Evolutionary conservation across 2,113 vertebrate genomes (phyloP), one percentile per base, ranked within the genome.

Genomic region (Sakesphorus luctuosus): DNA sequence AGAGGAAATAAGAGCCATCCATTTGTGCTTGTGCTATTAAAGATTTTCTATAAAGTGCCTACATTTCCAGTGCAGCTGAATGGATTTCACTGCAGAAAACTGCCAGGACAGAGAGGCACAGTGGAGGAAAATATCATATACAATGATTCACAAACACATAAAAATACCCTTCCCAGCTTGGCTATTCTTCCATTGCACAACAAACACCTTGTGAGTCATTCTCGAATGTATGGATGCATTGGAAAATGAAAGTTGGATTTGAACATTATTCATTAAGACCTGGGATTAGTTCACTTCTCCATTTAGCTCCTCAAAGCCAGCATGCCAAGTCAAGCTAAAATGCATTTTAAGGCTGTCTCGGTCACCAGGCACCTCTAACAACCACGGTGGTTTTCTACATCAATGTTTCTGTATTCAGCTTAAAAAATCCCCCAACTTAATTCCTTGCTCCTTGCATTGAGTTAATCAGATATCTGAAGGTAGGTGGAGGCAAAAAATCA

Each of bases 21-120:
- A 97, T 98, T 98, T 98, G 97, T 93, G 97, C 96, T 73, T 53
- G 93, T 63, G 68, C 97, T 94, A 81, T 93, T 98, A 98, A 98
- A 98, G 98, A 98, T 98, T 98, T 98, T 97, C 98, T 98, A 97
- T 98, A 97, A 98, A 98, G 98, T 96, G 96, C 96, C 97, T 94
- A 67, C 95, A 61, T 97, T 98, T 98, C 97, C 97, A 97, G 97
- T 83, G 89, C 96, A 67, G 97, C 92, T 94, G 97, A 98, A 98
- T 98, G 96, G 97, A 98, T 98, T 98, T 98, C 96, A 83, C 97
- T 97, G 97, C 97, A 96, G 95, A 97, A 90, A 96, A 97, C 96
- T 94, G 94, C 95, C 84, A 92, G 95, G 97, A 96, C 79, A 77
- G 97, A 96, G 96, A 92, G 95, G 97, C 95, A 79, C 91, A 94